These are phyloP conservation scores for Rhagonycha fulva DNA, from an alignment of 2,888 invertebrate species.

Conservation along the genomic window DNA sequence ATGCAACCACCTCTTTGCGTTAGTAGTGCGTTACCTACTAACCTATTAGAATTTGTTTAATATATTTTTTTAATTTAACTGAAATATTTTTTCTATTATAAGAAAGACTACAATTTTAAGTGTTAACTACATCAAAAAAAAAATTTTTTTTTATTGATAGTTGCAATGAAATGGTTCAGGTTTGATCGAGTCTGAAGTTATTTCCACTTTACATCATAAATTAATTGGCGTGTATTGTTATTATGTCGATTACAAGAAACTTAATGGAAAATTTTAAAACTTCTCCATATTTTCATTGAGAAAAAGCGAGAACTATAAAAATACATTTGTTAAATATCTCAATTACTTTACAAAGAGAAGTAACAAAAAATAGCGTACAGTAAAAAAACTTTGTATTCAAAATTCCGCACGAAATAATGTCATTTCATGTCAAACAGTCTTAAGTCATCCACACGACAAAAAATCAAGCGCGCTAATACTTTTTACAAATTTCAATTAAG, in stretches of 20 bases:
- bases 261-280: background rate
- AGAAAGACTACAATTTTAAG: too few relatives aligned
- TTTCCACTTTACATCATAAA: background rate
- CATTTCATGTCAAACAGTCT: background rate
- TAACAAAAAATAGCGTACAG: background rate
- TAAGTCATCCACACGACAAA: background rate
- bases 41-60: too few relatives aligned
- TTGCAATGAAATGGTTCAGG: background rate
- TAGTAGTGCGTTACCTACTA: too few relatives aligned
- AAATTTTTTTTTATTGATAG: background rate
- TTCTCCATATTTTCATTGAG: too few relatives aligned
- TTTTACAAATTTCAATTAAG: background rate
- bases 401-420: too few relatives aligned
- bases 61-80: too few relatives aligned
- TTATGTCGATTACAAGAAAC: too few relatives aligned
- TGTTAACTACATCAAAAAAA: too few relatives aligned
- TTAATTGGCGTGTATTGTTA: background rate
- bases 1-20: too few relatives aligned
- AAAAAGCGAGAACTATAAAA: background rate
- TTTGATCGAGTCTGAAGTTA: background rate
- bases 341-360: background rate
- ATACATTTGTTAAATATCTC: background rate
- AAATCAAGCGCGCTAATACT: background rate
- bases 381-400: background rate
- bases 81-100: too few relatives aligned